These are phyloP conservation scores for Cataglyphis livida DNA, from an alignment of 2,888 invertebrate genomes.

Conservation along the genomic window DNA sequence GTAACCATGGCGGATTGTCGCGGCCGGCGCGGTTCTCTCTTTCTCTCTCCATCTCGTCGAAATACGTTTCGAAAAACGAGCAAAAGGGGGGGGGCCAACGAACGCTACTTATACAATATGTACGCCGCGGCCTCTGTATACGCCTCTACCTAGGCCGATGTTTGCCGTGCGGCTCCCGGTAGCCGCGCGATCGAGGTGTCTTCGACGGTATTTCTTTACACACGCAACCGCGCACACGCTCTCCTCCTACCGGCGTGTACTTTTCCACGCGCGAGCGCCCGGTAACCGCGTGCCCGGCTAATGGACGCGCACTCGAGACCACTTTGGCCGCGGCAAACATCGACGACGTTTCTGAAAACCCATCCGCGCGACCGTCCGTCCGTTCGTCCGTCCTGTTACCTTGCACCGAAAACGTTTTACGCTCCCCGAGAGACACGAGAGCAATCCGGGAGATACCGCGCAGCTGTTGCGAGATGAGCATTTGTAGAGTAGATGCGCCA, in stretches of 20 bases:
- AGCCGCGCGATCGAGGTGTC: conserved; percentile 84
- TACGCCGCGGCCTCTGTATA: conserved; percentile 54
- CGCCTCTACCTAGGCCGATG: conserved; percentile 66
- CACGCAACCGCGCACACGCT: conserved; percentile 73
- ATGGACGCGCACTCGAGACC: conserved; percentile 85
- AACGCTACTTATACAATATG: conserved; percentile 70
- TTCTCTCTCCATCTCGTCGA: conserved; percentile 51
- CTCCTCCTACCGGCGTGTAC: conserved; percentile 77
- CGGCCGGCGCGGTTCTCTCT: not conserved
- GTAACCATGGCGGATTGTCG: not conserved
- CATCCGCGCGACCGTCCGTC: conserved; percentile 74
- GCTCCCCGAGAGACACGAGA: conserved; percentile 32
- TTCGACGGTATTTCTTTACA: conserved; percentile 84
- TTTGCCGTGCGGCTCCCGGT: conserved; percentile 84
- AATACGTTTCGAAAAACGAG: conserved; percentile 75
- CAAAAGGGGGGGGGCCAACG: conserved; percentile 60
- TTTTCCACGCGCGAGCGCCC: conserved; percentile 69
- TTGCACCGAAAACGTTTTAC: conserved; percentile 64
- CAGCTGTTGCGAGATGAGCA: conserved; percentile 16
- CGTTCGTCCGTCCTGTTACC: conserved; percentile 9
- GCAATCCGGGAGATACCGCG: conserved; percentile 21
- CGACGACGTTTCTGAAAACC: conserved; percentile 84
- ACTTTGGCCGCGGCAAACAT: conserved; percentile 84
- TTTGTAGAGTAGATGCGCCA: conserved; percentile 33
- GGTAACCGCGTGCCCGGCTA: conserved; percentile 79